Evolutionary conservation across 2,113 vertebrate genomes (phyloP).

Genomic region (Callithrix jacchus): DNA sequence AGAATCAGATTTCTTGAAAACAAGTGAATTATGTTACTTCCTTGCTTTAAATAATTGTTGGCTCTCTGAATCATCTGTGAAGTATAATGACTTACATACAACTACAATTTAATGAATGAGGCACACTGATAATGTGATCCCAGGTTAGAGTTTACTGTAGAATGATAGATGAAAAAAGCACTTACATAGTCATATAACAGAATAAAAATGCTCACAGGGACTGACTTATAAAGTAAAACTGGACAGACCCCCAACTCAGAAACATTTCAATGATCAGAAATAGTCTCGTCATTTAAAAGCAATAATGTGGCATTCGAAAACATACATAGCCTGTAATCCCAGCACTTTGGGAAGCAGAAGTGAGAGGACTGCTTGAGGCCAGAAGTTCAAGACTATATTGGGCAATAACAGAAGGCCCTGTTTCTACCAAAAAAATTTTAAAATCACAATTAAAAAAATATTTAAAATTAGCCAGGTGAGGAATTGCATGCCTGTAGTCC

Average conservation of each 20-base stretch:
- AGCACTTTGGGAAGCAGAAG: neutral
- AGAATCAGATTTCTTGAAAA: neutral
- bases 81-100: neutral
- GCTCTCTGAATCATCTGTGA: neutral
- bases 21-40: neutral
- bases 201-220: neutral
- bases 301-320: slow-evolving; percentile 27
- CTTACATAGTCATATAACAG: neutral
- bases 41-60: slow-evolving; percentile 20
- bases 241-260: neutral
- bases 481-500: neutral
- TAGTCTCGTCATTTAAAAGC: slow-evolving; percentile 37
- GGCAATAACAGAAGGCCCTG: neutral
- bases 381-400: neutral
- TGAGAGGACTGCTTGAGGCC: neutral
- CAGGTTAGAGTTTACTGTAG: neutral
- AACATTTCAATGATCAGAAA: neutral
- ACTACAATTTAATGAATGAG: neutral
- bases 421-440: neutral
- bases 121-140: neutral
- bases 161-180: neutral
- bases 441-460: too few relatives aligned
- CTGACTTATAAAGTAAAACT: slow-evolving; percentile 38
- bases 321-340: neutral
- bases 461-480: neutral